Evolutionary conservation across 2,113 vertebrate species (phyloP), one percentile per base, ranked within the genome.

Genomic region (Scomber japonicus): DNA sequence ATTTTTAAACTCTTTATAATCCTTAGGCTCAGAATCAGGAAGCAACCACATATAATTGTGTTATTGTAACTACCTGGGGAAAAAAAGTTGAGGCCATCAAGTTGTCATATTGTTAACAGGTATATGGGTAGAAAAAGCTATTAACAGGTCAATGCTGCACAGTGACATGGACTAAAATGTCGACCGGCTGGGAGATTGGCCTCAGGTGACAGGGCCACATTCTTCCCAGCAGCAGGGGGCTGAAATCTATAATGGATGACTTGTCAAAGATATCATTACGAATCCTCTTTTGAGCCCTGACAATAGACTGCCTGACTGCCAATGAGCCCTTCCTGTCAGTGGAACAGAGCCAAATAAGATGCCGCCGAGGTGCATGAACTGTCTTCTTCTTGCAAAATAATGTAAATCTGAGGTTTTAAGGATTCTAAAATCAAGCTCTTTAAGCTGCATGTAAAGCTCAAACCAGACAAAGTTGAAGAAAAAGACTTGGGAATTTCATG

Each of bases 161-260:
- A 35, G 57, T 73, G 74, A 88, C 88, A 81, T 45, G 55, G 79
- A 70, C 80, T 79, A 62, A 90, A 89, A 83, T 72, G 80, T 81
- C 61, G 56, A 83, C 57, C n/a, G 78, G 55, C 67, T 79, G 53
- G 30, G 35, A 89, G 87, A 91, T 84, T 85, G 87, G 92, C 93
- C 87, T 77, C 73, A 74, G 93, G 94, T 90, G 90, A 94, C 91
- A 92, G 85, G 78, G 59, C 83, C 81, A 76, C 57, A 75, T 86
- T 82, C 57, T 80, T 80, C 46, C 71, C 71, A 65, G 82, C 70
- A 83, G 78, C 79, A 68, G 57, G 63, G 45, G 76, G 56, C 50
- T 79, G 64, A 54, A 77, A 75, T 80, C 71, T 72, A 59, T 90
- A 89, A 91, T 85, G 85, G 88, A 86, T 78, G 86, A 82, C 68